Evolutionary conservation across 1,140 invertebrate genomes (phyloP), one percentile per base, ranked within the genome.

Genomic region (Popillia japonica): DNA sequence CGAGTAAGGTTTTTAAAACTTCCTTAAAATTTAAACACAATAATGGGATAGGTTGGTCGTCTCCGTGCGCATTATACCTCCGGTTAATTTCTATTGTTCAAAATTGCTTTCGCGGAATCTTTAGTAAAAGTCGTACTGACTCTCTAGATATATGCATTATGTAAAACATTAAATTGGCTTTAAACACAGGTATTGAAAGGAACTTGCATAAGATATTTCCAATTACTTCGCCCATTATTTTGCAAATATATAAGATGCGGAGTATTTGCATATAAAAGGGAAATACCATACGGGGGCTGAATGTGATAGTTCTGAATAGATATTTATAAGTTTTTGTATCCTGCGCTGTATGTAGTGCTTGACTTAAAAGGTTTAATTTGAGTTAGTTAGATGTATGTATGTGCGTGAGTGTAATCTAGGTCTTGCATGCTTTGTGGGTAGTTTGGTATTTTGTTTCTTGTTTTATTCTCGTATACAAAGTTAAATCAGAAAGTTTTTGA

Each of bases 151-250:
- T 23, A 68, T 68, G 61, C 61, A 68, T 68, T 68, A 68, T 27
- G 61, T 68, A 68, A 68, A 68, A 6, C 27, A 68, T 68, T 68
- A 68, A 68, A 68, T 68, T 68, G 61, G 61, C 22, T 22, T 68
- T 68, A 68, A 68, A 68, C 22, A 68, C 22, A 68, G 61, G 61
- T 68, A 68, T 68, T 27, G 61, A 68, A 68, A 34, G 61, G 27
- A 68, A 23, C 61, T 68, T 68, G 27, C 27, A 68, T 68, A 68
- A 68, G 61, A 68, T 68, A 68, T 68, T 68, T 68, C 61, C 61
- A 68, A 68, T 68, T 68, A 68, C 61, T 20, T 68, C 27, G 27
- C 61, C 61, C 61, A 68, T 68, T 68, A 68, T 68, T 68, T 20
- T 68, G 61, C 14, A 22, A 68, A 22, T 20, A 14, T 22, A 22